Evolutionary conservation across 2,113 vertebrate species (phyloP).

Genomic region (Proteles cristata): DNA sequence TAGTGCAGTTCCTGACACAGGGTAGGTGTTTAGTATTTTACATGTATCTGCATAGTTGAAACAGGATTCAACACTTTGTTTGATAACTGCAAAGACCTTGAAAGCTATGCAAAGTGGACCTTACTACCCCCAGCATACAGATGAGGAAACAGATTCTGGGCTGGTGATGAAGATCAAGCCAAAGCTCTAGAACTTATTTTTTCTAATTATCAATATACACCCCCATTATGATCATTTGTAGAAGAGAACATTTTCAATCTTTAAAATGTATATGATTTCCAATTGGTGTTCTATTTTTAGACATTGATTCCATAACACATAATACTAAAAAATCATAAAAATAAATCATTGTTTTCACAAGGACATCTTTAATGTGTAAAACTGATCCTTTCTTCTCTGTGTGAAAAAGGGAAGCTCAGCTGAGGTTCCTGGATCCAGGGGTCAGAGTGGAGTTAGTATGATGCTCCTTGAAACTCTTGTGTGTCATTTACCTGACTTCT

Average conservation of each 20-base stretch:
- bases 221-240: neutral
- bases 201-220: neutral
- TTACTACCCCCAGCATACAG: neutral
- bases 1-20: fast-evolving
- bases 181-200: neutral
- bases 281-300: neutral
- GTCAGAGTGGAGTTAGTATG: too few relatives aligned
- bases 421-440: neutral
- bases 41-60: neutral
- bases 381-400: neutral
- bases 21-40: neutral
- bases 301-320: neutral
- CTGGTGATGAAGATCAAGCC: neutral
- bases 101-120: neutral
- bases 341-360: neutral
- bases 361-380: neutral
- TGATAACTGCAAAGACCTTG: neutral
- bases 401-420: neutral
- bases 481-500: neutral
- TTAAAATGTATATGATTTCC: neutral
- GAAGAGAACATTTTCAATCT: neutral
- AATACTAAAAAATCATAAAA: neutral
- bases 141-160: neutral
- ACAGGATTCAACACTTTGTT: neutral
- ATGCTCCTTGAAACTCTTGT: fast-evolving